These are phyloP conservation scores for Babyrousa celebensis DNA, from an alignment of 2,797 vertebrate genomes.

Conservation along the genomic window DNA sequence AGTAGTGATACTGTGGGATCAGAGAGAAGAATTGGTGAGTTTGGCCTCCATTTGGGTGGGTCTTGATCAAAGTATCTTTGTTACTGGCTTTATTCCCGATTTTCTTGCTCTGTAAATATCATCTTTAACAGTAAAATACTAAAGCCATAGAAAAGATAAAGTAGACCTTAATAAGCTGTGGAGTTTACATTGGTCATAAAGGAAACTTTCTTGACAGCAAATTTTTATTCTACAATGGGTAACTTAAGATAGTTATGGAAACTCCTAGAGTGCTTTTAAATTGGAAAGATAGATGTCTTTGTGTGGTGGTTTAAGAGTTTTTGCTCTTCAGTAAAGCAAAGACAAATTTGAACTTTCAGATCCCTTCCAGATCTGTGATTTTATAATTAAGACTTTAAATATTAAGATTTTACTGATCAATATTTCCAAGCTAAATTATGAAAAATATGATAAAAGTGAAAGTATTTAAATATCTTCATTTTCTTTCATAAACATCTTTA, in stretches of 20 bases:
- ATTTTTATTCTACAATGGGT: slow-evolving; percentile 20
- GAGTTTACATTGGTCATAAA: slow-evolving; percentile 18
- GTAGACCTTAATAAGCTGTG: slow-evolving; percentile 3
- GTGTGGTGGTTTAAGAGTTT: neutral
- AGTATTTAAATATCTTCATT: slow-evolving; percentile 22
- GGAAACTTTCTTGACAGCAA: slow-evolving; percentile 23
- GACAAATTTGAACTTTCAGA: slow-evolving; percentile 32
- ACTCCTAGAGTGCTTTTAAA: slow-evolving; percentile 38
- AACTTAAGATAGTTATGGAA: neutral
- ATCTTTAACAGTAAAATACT: neutral
- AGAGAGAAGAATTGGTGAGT: neutral
- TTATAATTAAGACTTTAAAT: slow-evolving; percentile 44
- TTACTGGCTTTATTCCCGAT: neutral
- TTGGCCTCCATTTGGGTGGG: neutral
- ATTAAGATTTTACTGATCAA: neutral
- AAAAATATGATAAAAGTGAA: neutral
- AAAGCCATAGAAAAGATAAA: neutral
- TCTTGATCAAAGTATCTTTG: neutral
- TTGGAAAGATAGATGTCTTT: neutral
- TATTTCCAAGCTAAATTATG: neutral
- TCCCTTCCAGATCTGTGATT: slow-evolving; percentile 19
- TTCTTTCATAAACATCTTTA: neutral
- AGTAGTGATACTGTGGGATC: neutral
- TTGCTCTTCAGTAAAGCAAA: neutral
- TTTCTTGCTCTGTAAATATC: neutral